These are phyloP conservation scores for Cerastis rubricosa DNA, from an alignment of 2,888 invertebrate species.

Conservation along the genomic window DNA sequence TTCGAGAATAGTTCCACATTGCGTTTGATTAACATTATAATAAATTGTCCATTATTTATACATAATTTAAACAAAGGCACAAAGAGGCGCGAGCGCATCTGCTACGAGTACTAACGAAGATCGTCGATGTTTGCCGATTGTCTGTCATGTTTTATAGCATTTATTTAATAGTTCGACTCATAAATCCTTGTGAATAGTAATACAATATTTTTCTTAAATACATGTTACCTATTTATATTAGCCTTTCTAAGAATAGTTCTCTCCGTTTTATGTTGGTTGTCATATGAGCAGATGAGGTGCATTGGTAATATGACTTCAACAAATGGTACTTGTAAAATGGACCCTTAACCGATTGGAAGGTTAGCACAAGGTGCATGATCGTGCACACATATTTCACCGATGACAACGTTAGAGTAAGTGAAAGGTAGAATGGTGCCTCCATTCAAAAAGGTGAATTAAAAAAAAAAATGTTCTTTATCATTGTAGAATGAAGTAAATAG, in stretches of 20 bases:
- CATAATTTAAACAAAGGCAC: conserved; percentile 64
- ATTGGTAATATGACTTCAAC: conserved; percentile 37
- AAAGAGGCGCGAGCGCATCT: conserved; percentile 54
- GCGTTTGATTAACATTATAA: conserved; percentile 69
- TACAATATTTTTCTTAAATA: conserved; percentile 52
- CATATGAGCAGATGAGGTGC: conserved; percentile 39
- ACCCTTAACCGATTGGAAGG: background rate
- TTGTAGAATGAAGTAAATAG: background rate
- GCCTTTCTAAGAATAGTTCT: conserved; percentile 46
- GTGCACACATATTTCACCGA: conserved; percentile 13
- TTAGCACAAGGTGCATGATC: conserved; percentile 14
- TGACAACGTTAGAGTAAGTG: background rate
- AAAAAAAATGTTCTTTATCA: background rate
- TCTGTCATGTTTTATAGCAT: conserved; percentile 61
- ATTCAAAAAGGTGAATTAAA: background rate
- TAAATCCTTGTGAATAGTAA: conserved; percentile 54
- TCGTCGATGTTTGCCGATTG: conserved; percentile 61
- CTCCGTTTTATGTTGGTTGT: conserved; percentile 41
- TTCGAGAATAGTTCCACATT: conserved; percentile 63
- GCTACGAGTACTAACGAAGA: conserved; percentile 58
- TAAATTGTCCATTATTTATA: conserved; percentile 64
- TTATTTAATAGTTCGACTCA: conserved; percentile 53
- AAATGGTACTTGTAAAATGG: conserved; percentile 27
- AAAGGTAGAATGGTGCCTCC: background rate
- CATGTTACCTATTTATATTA: conserved; percentile 45